A percentile compares a stretch with the other conserved stretches of the same genome.
These are phyloP conservation scores for Montipora foliosa DNA, from an alignment of 64 coral and sea anemone species.

Conservation along the genomic window DNA sequence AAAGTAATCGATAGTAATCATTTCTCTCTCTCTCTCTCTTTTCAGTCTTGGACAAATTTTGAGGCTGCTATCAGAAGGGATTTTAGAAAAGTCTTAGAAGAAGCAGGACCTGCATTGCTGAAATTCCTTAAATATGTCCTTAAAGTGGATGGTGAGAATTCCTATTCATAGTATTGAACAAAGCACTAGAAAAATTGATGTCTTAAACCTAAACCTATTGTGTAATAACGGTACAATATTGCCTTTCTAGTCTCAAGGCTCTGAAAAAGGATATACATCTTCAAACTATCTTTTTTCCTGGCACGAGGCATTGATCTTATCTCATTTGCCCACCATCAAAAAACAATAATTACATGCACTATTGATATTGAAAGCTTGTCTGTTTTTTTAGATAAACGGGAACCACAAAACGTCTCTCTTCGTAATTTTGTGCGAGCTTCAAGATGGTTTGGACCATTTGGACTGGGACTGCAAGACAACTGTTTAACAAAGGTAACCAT, in stretches of 20 bases:
- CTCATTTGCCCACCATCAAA: too few relatives aligned
- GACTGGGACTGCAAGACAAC: not conserved
- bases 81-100: not conserved
- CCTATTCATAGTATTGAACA: too few relatives aligned
- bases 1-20: not conserved
- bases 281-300: too few relatives aligned
- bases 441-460: conserved; percentile 2
- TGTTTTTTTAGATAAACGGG: not conserved
- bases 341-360: too few relatives aligned
- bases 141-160: conserved; percentile 1
- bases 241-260: too few relatives aligned
- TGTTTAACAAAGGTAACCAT: conserved; percentile 7
- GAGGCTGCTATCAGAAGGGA: not conserved
- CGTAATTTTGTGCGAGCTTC: not conserved
- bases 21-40: not conserved
- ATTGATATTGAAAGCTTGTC: too few relatives aligned
- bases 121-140: conserved; percentile 29
- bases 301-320: too few relatives aligned
- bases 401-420: not conserved
- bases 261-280: too few relatives aligned
- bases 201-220: too few relatives aligned
- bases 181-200: too few relatives aligned
- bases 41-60: not conserved
- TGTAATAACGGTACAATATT: too few relatives aligned
- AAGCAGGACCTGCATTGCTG: not conserved